phyloP scores from a whole-genome alignment of 2,113 vertebrate genomes.

The Symphodus melops region DNA sequence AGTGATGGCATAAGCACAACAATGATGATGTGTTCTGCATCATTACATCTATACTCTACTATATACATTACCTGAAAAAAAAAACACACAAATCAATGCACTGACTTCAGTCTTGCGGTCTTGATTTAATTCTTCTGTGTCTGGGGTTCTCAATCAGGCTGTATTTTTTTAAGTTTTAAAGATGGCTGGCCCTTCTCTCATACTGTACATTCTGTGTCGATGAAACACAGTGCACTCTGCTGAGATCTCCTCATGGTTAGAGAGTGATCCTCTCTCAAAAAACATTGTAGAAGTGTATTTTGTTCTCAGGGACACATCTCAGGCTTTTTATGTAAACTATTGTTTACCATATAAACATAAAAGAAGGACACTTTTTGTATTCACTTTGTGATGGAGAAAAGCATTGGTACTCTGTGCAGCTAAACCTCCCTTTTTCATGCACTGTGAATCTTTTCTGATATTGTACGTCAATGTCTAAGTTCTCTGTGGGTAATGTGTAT shows the following conservation, averaged over 20 bases:
- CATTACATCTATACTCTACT: neutral
- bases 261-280: neutral
- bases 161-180: constrained; percentile 21
- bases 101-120: constrained; percentile 31
- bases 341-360: constrained; percentile 29
- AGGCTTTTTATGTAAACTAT: constrained; percentile 6
- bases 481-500: constrained; percentile 17
- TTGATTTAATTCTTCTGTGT: constrained; percentile 9
- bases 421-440: constrained; percentile 11
- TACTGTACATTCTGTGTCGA: constrained; percentile 30
- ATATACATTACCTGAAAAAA: neutral
- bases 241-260: constrained; percentile 18
- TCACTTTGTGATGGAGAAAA: constrained; percentile 18
- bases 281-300: constrained; percentile 44
- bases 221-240: neutral
- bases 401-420: neutral
- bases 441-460: constrained; percentile 31
- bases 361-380: constrained; percentile 36
- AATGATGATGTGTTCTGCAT: neutral
- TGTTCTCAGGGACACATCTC: constrained; percentile 30
- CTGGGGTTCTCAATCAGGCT: neutral
- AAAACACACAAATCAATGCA: constrained; percentile 21
- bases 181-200: constrained; percentile 27
- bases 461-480: neutral
- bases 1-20: neutral